These are phyloP conservation scores for Pseudochirops cupreus DNA, from an alignment of 2,797 vertebrate genomes.

Conservation along the genomic window DNA sequence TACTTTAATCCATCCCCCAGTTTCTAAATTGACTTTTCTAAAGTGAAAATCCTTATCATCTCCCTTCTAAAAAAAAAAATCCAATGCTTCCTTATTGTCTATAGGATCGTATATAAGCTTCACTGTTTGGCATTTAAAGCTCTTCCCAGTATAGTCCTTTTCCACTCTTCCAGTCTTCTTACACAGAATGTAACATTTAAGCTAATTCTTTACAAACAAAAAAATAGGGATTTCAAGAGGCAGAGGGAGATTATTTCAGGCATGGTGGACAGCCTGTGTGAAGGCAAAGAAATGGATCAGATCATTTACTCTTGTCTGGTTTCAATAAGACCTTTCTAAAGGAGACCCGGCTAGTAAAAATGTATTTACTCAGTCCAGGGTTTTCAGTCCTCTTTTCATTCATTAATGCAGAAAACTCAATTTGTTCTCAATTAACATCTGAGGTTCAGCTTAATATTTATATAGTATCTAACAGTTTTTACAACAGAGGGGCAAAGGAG, in stretches of 20 bases:
- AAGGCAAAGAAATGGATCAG: neutral
- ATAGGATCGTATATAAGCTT: neutral
- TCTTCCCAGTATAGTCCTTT: neutral
- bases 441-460: neutral
- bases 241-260: neutral
- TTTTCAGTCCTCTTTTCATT: neutral
- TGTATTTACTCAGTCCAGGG: neutral
- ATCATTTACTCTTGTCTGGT: neutral
- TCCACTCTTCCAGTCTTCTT: neutral
- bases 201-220: neutral
- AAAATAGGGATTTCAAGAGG: neutral
- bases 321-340: neutral
- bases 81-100: neutral
- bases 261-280: neutral
- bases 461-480: neutral
- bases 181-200: neutral
- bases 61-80: neutral
- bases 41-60: neutral
- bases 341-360: neutral
- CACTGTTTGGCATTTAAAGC: neutral
- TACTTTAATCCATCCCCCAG: neutral
- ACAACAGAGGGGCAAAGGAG: neutral
- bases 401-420: neutral
- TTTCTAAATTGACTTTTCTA: neutral
- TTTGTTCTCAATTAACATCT: neutral